Evolutionary conservation across 1,140 invertebrate genomes (phyloP), one percentile per base, ranked within the genome.

Genomic region (Callitettix versicolor): DNA sequence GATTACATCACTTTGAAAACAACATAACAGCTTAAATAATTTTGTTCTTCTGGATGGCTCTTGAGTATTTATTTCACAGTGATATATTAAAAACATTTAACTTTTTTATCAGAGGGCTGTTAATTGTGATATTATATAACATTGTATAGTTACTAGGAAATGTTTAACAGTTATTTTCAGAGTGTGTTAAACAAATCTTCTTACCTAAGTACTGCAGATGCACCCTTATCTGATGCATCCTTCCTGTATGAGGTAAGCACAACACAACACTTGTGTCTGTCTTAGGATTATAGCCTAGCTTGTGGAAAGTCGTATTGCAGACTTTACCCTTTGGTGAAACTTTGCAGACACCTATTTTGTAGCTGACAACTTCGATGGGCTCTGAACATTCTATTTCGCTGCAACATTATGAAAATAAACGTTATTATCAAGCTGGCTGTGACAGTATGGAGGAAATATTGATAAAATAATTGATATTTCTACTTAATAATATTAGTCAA

Each of bases 201-300:
- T 53, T 50, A 62, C 64, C 95, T 61, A 98, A 76, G 72, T 90
- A 99, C 69, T 99, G 96, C 34, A 98, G 79, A 73, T 99, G 96
- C n/a, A 99, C 93, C 57, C 96, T 78, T 58, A 99, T 98, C 72
- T 99, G 96, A 72, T 99, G 96, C 83, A 98, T 99, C 57, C 96
- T 75, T 0, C 96, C 96, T 1, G 95, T 98, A 62, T 88, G 84
- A 0, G 95, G 93, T 63, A 85, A 84, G 72, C 94, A 97, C 17
- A 88, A 74, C 1, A 99, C 92, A 20, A 98, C 88, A 64, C 92
- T 97, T 0, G 90, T 88, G 64, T 85, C 86, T 2, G 80, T 80
- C 36, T 58, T 50, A 4, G 76, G 76, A 73, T 96, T 92, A 71
- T 77, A 87, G 51, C 88, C 91, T 9, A 98, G 69, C 65, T 87